A percentile compares a stretch with the other conserved stretches of the same genome.
phyloP scores from a whole-genome alignment of 2,888 invertebrate species.

The Cerceris rybyensis region DNA sequence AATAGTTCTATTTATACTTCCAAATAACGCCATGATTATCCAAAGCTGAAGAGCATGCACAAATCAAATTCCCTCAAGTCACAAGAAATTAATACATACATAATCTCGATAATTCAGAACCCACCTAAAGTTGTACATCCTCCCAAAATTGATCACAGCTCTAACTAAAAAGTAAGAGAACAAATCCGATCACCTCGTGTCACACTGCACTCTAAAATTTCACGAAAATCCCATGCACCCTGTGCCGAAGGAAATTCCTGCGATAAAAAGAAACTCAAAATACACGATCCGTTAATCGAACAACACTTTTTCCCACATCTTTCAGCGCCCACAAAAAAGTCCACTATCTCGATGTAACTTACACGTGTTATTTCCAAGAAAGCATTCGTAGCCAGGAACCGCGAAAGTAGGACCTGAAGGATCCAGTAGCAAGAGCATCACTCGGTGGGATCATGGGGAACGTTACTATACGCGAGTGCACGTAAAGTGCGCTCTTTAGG shows the following conservation, averaged over 20 bases:
- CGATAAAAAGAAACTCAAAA: not conserved
- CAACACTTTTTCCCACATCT: constrained; percentile 22
- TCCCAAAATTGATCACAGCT: too few species aligned
- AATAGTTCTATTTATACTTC: too few species aligned
- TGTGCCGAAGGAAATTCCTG: not conserved
- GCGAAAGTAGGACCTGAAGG: constrained; percentile 48
- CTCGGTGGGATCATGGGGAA: constrained; percentile 48
- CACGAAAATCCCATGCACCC: too few species aligned
- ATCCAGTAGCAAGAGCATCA: constrained; percentile 46
- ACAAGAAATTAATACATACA: too few species aligned
- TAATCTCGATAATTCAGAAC: too few species aligned
- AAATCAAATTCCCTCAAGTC: too few species aligned
- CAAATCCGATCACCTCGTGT: too few species aligned
- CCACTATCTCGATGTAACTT: constrained; percentile 8
- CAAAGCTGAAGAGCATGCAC: too few species aligned
- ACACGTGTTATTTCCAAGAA: constrained; percentile 42
- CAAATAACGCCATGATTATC: too few species aligned
- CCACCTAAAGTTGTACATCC: too few species aligned
- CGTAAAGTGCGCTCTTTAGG: constrained; percentile 58
- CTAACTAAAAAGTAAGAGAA: too few species aligned
- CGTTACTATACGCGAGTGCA: constrained; percentile 55
- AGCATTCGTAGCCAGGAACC: constrained; percentile 29
- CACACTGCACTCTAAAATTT: too few species aligned
- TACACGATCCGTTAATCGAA: constrained; percentile 6
- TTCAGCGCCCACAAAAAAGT: constrained; percentile 10